Conservation (phyloP, 2,888 invertebrate species). For the Eupithecia dodoneata region DNA sequence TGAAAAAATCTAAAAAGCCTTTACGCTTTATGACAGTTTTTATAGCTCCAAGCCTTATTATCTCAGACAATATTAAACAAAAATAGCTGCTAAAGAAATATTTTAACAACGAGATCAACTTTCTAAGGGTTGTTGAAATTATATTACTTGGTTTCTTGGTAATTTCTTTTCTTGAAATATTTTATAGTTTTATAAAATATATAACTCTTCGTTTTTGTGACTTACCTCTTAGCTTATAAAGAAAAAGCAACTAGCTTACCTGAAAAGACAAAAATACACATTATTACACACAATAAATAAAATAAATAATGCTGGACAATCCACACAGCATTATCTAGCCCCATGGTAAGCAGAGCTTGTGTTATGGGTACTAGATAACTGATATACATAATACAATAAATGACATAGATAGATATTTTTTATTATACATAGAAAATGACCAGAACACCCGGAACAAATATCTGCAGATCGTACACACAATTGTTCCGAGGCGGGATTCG, state of each 20-base stretch:
- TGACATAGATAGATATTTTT: too few species aligned
- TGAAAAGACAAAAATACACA: constrained; percentile 3
- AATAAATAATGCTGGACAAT: too few species aligned
- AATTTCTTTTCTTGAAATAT: background rate
- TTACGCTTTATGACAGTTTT: constrained; percentile 8
- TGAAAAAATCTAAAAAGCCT: background rate
- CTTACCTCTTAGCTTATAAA: background rate
- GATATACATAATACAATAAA: too few species aligned
- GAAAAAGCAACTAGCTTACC: background rate
- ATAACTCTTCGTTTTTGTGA: background rate
- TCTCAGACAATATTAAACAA: constrained; percentile 6
- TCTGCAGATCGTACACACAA: too few species aligned
- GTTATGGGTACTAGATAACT: too few species aligned
- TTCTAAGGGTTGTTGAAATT: constrained; percentile 5
- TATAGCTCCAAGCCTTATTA: constrained; percentile 5
- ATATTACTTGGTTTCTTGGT: background rate
- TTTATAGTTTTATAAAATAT: background rate
- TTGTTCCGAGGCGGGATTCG: too few species aligned
- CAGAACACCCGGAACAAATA: too few species aligned
- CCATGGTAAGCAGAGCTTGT: too few species aligned
- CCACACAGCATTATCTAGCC: too few species aligned
- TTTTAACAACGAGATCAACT: constrained; percentile 4
- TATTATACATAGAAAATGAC: too few species aligned
- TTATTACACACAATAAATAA: background rate
- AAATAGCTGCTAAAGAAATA: constrained; percentile 5